phyloP scores from a whole-genome alignment of 2,888 invertebrate genomes.

The Tethea ocularis region DNA sequence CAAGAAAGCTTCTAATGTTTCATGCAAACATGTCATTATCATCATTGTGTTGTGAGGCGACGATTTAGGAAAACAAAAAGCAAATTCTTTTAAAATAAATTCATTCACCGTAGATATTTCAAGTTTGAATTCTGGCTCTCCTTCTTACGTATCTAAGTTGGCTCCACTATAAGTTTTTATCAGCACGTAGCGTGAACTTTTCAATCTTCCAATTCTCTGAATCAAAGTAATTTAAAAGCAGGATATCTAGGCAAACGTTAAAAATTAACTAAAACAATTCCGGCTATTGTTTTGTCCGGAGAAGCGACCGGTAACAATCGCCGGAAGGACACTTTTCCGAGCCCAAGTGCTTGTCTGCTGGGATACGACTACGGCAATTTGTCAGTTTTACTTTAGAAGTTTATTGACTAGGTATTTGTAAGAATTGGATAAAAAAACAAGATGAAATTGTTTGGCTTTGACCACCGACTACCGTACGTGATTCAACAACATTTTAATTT shows the following conservation, averaged over 20 bases:
- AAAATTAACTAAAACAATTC: slow-evolving; percentile 53
- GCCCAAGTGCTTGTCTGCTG: slow-evolving; percentile 25
- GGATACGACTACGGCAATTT: slow-evolving; percentile 18
- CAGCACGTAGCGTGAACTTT: not conserved
- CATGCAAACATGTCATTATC: not conserved
- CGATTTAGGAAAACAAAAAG: not conserved
- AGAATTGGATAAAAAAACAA: not conserved
- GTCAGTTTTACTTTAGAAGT: slow-evolving; percentile 4
- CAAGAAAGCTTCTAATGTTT: not conserved
- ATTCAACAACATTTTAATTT: not conserved
- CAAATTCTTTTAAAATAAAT: not conserved
- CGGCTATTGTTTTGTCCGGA: slow-evolving; percentile 55
- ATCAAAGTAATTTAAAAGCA: slow-evolving; percentile 22
- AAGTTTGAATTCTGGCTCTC: not conserved
- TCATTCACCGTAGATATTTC: not conserved
- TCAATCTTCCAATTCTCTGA: slow-evolving; percentile 10
- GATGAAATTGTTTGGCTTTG: not conserved
- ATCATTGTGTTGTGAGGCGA: not conserved
- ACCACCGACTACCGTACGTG: too few relatives aligned
- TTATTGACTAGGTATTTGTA: not conserved
- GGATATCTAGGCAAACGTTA: slow-evolving; percentile 52
- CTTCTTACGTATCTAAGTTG: not conserved
- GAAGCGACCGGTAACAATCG: slow-evolving; percentile 50
- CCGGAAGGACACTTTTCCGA: slow-evolving; percentile 51
- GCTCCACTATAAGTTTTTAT: not conserved